Percentiles rank a stretch among this genome's conserved stretches.
Evolutionary conservation across 2,888 invertebrate genomes (phyloP).

Genomic region (Lasioglossum calceatum): DNA sequence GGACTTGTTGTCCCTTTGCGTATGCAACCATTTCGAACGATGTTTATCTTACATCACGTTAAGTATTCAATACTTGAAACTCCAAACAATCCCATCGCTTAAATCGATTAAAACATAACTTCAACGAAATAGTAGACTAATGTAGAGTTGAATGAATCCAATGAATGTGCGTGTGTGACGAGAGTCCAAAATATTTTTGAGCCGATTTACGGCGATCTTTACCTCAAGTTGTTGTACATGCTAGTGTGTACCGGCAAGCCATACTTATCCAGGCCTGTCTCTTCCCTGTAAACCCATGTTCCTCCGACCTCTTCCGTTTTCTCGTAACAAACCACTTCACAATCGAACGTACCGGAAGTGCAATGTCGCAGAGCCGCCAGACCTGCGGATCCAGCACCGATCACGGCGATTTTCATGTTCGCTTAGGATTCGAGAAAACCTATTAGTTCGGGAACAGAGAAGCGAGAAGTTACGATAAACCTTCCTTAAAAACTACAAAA

Average conservation of each 20-base stretch:
- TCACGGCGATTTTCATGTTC: conserved; percentile 88
- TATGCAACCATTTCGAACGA: neutral
- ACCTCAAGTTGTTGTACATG: conserved; percentile 96
- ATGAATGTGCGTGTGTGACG: neutral
- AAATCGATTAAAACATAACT: neutral
- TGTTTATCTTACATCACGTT: neutral
- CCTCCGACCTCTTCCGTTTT: conserved; percentile 92
- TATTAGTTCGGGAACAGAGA: neutral
- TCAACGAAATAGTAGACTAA: neutral
- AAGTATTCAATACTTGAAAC: neutral
- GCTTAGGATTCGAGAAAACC: neutral
- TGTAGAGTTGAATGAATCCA: neutral
- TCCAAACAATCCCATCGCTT: neutral
- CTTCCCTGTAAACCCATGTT: conserved; percentile 95
- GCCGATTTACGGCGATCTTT: conserved; percentile 58
- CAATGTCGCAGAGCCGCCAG: conserved; percentile 91
- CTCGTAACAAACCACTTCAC: conserved; percentile 90
- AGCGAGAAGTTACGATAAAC: neutral
- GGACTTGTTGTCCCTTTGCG: neutral
- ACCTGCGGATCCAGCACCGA: conserved; percentile 96
- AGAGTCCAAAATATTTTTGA: neutral
- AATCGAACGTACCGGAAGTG: conserved; percentile 83
- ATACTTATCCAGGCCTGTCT: conserved; percentile 90
- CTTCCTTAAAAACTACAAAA: neutral
- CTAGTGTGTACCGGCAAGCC: conserved; percentile 94